Base-by-base conservation (phyloP, 2,888 invertebrate genomes). In the Acronicta alni region DNA sequence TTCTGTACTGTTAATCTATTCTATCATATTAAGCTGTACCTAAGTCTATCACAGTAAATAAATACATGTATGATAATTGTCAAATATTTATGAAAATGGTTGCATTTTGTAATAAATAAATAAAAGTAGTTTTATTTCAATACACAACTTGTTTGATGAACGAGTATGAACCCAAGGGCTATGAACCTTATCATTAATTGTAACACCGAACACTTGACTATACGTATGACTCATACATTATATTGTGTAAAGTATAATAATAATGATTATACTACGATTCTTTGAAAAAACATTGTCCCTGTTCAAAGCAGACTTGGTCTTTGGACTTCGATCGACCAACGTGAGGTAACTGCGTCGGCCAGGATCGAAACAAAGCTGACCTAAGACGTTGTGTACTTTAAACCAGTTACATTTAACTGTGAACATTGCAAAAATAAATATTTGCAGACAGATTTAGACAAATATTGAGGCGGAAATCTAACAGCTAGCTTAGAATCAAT, bases 251-350 rank as follows among this genome's bases (percentile, higher is more conserved):
- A 35, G 35, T 35, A n/a, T 51, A 20, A 38, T 14, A 41, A 30
- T 23, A 7, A 7, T 23, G 5, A 20, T 7, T 23, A 18, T 18
- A 18, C 17, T 18, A n/a, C 6, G 35, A 53, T 38, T 5, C 16
- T 67, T 49, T 60, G 17, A 38, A 54, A 60, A 41, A 58, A 30
- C n/a, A 4, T 20, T 3, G 14, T 16, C 20, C 20, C n/a, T n/a
- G 54, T 47, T 26, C 46, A 66, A 66, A 61, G 55, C 43, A 55
- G 37, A 3, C 6, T 17, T 12, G 23, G 41, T 45, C 51, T 65
- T 67, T 65, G 73, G 66, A 76, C 73, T 76, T 70, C 65, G 67
- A 7, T 43, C 63, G 4, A 43, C 14, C 54, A 65, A 63, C 62
- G 62, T 43, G 18, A 65, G 35, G 3, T 3, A n/a, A n/a, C 17